These are phyloP conservation scores for Boulengeromyrus knoepffleri DNA, from an alignment of 2,113 vertebrate genomes.

Conservation along the genomic window DNA sequence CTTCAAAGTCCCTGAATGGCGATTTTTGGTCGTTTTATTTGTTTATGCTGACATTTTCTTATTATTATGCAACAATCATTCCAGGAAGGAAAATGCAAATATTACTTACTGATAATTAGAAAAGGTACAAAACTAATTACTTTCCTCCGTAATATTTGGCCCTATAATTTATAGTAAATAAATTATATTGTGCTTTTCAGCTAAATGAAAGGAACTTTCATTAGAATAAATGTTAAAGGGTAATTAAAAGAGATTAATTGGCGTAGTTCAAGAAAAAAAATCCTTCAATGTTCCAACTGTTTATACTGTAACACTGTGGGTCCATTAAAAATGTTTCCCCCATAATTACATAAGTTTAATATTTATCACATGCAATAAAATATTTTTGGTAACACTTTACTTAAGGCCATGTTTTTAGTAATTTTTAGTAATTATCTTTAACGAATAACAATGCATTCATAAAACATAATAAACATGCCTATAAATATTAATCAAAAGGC, in stretches of 20 bases:
- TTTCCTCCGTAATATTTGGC: neutral
- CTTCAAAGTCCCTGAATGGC: neutral
- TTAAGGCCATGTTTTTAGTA: neutral
- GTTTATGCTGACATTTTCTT: neutral
- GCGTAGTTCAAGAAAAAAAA: neutral
- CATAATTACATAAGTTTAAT: neutral
- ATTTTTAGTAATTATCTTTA: too few species aligned
- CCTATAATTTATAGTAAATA: neutral
- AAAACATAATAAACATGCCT: too few species aligned
- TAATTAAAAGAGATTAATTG: neutral
- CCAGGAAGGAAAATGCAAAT: neutral
- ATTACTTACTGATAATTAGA: neutral
- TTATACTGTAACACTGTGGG: neutral
- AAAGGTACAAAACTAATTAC: neutral
- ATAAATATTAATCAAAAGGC: too few species aligned
- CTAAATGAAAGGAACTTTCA: neutral
- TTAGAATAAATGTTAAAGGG: neutral
- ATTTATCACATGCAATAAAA: neutral
- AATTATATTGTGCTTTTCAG: neutral
- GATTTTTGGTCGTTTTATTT: neutral
- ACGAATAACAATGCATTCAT: too few species aligned
- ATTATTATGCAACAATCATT: neutral
- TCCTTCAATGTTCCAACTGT: neutral
- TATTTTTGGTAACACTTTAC: neutral
- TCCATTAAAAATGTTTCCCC: neutral